Conservation (phyloP, 1,140 invertebrate genomes). For the Steinernema khuongi region DNA sequence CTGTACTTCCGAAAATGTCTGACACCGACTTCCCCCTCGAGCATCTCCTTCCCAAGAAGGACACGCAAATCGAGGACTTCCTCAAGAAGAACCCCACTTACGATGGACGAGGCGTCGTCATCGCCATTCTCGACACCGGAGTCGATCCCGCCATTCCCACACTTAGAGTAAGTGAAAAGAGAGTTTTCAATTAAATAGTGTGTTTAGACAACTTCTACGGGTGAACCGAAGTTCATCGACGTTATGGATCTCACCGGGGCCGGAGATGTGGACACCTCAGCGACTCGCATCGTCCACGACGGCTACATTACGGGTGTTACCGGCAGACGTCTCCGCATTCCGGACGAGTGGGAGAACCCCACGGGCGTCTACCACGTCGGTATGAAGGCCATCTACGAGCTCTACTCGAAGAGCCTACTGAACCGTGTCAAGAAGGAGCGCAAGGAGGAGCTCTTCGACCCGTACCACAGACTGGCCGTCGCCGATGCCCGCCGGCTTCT, state of each 20-base stretch:
- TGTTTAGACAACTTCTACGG: conserved; percentile 74
- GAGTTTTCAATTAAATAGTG: conserved; percentile 8
- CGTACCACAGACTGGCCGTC: conserved; percentile 70
- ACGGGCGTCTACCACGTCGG: conserved; percentile 65
- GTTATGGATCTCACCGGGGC: conserved; percentile 88
- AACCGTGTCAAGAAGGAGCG: conserved; percentile 75
- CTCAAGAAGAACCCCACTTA: conserved; percentile 82
- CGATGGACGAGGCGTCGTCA: conserved; percentile 81
- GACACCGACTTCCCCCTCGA: conserved; percentile 21
- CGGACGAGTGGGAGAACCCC: conserved; percentile 75
- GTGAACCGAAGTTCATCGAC: conserved; percentile 85
- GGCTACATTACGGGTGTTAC: conserved; percentile 76
- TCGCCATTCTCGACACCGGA: conserved; percentile 94
- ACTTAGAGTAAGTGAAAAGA: conserved; percentile 70
- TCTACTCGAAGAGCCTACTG: conserved; percentile 76
- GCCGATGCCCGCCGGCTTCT: conserved; percentile 72
- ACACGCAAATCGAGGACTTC: conserved; percentile 63
- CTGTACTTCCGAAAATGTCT: background rate
- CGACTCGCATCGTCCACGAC: conserved; percentile 70
- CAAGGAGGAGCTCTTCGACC: conserved; percentile 79
- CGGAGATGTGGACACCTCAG: conserved; percentile 82
- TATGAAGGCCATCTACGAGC: conserved; percentile 75
- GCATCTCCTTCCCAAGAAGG: conserved; percentile 28
- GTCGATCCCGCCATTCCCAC: conserved; percentile 86
- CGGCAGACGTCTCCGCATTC: conserved; percentile 81